Evolutionary conservation across 2,888 invertebrate genomes (phyloP), one percentile per base, ranked within the genome.

Genomic region (Dasysyrphus tricinctus): DNA sequence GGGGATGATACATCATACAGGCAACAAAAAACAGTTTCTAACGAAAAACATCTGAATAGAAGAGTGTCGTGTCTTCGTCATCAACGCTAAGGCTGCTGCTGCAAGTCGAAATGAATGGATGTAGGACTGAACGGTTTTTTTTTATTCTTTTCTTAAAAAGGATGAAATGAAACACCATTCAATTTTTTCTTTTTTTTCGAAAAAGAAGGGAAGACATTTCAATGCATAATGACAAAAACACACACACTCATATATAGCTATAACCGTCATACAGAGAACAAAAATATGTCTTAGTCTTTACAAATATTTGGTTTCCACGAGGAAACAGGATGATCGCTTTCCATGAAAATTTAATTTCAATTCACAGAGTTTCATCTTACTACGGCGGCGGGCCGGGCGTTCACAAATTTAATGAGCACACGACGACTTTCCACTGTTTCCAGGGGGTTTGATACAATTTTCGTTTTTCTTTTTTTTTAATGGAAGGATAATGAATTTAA

Each of bases 321-420:
- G 56, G 49, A 73, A 80, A 73, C 56, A 59, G 24, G 61, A 80
- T 73, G 84, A 77, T 77, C 73, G 84, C 39, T 77, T 80, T 44
- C 29, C 76, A 84, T 84, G 65, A 84, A 84, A 84, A 84, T 84
- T 80, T 84, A 84, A 84, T 84, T 84, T 84, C 80, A 54, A 76
- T 80, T 80, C 80, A 67, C 51, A 44, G 72, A 54, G 37, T 47
- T 32, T 37, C 49, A 61, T 72, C 76, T 80, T 80, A 80, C 72
- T 80, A 11, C 12, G 54, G 76, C n/a, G n/a, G n/a, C n/a, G n/a
- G n/a, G n/a, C n/a, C n/a, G n/a, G n/a, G n/a, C 67, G 76, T 73
- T 56, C 57, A 65, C 59, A 80, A 61, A 67, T 54, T 72, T 59
- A 47, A 80, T 80, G 63, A 74, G 44, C 44, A 12, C 56, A 69